Evolutionary conservation across 2,888 invertebrate species (phyloP).

Genomic region (Calliopum simillimum): DNA sequence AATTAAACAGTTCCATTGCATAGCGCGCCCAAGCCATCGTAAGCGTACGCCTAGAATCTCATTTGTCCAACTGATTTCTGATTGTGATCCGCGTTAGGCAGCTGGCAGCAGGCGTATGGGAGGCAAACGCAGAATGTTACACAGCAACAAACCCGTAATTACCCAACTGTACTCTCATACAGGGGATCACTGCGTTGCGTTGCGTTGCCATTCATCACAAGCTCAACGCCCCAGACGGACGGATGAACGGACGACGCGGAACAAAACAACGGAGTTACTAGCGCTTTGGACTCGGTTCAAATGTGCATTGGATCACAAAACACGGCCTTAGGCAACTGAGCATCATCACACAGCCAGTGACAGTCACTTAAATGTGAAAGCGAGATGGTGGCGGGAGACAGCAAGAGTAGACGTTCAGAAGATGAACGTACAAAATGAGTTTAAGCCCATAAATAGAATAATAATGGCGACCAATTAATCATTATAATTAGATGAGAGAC

Average conservation of each 20-base stretch:
- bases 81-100: neutral
- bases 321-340: too few relatives aligned
- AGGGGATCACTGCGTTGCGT: constrained; percentile 33
- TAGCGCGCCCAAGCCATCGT: constrained; percentile 6
- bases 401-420: neutral
- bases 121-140: neutral
- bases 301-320: too few relatives aligned
- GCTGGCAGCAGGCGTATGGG: neutral
- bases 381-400: neutral
- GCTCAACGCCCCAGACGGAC: constrained; percentile 6
- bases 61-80: constrained; percentile 8
- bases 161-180: constrained; percentile 37
- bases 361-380: neutral
- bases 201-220: constrained; percentile 48
- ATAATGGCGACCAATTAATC: constrained; percentile 59
- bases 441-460: constrained; percentile 56
- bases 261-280: neutral
- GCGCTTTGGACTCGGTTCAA: too few relatives aligned
- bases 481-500: constrained; percentile 53
- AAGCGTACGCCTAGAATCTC: constrained; percentile 6
- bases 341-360: neutral
- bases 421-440: constrained; percentile 22
- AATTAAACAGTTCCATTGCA: constrained; percentile 42
- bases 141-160: constrained; percentile 49
- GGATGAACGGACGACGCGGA: neutral